These are phyloP conservation scores for Drosophila pectinifera DNA, from an alignment of 1,140 invertebrate species.

Conservation along the genomic window DNA sequence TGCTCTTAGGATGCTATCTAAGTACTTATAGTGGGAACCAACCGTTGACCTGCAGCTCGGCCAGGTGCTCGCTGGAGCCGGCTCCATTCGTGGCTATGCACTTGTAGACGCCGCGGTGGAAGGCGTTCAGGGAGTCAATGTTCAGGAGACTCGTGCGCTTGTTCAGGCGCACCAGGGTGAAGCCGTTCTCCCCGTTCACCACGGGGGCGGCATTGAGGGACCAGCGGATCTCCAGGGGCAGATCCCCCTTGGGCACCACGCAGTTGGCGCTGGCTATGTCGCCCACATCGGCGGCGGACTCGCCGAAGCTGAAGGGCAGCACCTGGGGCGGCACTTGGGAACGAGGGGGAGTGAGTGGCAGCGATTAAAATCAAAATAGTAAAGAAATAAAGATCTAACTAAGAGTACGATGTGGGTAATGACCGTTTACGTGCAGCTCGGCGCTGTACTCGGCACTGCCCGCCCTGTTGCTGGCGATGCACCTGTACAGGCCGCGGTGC, in stretches of 20 bases:
- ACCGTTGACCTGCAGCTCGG: slow-evolving; percentile 88
- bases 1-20: slow-evolving; percentile 39
- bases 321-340: slow-evolving; percentile 85
- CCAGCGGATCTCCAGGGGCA: slow-evolving; percentile 86
- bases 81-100: slow-evolving; percentile 87
- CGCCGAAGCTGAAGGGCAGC: slow-evolving; percentile 86
- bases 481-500: slow-evolving; percentile 93
- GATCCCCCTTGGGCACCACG: slow-evolving; percentile 86
- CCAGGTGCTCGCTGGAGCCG: slow-evolving; percentile 85
- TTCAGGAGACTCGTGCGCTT: slow-evolving; percentile 75
- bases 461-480: slow-evolving; percentile 90
- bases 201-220: slow-evolving; percentile 83
- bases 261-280: slow-evolving; percentile 87
- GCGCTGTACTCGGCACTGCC: slow-evolving; percentile 89
- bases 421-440: slow-evolving; percentile 86
- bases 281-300: slow-evolving; percentile 87
- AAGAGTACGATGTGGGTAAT: slow-evolving; percentile 29
- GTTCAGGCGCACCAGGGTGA: slow-evolving; percentile 66
- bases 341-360: slow-evolving; percentile 11
- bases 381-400: slow-evolving; percentile 27
- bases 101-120: slow-evolving; percentile 86
- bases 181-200: slow-evolving; percentile 73
- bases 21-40: slow-evolving; percentile 38
- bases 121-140: slow-evolving; percentile 84
- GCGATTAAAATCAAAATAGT: slow-evolving; percentile 46